Evolutionary conservation across 2,888 invertebrate species (phyloP).

Genomic region (Drosophila macrospina): DNA sequence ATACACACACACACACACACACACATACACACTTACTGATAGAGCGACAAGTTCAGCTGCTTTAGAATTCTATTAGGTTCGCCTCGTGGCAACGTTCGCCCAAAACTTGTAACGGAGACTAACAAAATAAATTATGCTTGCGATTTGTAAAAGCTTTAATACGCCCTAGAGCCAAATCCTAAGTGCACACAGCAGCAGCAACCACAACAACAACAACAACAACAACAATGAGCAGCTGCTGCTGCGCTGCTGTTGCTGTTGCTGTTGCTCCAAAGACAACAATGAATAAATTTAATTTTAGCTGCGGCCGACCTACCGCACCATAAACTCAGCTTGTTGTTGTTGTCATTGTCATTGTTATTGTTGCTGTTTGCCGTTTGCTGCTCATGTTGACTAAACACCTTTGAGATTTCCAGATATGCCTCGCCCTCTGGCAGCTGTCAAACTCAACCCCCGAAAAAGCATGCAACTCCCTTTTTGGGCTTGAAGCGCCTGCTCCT

Average conservation of each 20-base stretch:
- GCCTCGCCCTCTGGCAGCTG: constrained; percentile 79
- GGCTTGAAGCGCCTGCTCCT: neutral
- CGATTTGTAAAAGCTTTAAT: constrained; percentile 80
- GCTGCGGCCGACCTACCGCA: constrained; percentile 75
- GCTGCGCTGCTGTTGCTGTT: constrained; percentile 22
- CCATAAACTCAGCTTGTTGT: constrained; percentile 55
- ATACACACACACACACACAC: neutral
- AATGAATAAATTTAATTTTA: constrained; percentile 79
- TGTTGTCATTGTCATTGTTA: constrained; percentile 17
- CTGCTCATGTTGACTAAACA: constrained; percentile 73
- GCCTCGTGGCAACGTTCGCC: neutral
- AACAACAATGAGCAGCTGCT: constrained; percentile 41
- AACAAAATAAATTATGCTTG: constrained; percentile 78
- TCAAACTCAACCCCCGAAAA: constrained; percentile 46
- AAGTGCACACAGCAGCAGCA: constrained; percentile 67
- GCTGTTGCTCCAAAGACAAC: constrained; percentile 67
- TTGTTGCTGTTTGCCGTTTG: constrained; percentile 50
- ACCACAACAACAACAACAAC: constrained; percentile 23
- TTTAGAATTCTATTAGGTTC: neutral
- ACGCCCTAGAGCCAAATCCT: constrained; percentile 76
- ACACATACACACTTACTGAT: neutral
- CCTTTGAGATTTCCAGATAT: constrained; percentile 72
- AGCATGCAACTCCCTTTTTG: neutral
- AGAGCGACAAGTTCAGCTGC: constrained; percentile 9
- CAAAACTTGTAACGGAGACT: constrained; percentile 59